Base-by-base conservation (phyloP, 2,797 vertebrate species). In the Bucorvus abyssinicus region DNA sequence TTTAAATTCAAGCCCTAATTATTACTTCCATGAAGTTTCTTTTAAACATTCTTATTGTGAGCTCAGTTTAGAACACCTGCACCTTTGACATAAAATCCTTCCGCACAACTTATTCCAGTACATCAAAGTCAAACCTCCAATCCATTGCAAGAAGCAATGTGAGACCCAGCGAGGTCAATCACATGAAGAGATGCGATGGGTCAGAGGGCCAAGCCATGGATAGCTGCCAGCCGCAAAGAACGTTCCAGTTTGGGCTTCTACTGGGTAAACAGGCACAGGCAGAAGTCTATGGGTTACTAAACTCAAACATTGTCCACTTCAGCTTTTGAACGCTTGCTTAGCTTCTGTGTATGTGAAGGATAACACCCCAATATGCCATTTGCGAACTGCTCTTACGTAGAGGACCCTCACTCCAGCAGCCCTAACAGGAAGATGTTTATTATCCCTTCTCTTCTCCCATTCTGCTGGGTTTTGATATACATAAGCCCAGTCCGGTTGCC, bases 401-500 rank as follows among this genome's bases (percentile, higher is more conserved):
- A 88, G 67, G 83, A 92, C 67, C 87, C 89, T 89, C 77, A n/a
- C 65, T 56, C 67, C 64, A 47, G 67, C 81, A 82, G 70, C 50
- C n/a, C 2, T 6, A 75, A 34, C 30, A 78, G 87, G 91, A 93
- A 57, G 76, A 59, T 49, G 55, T 40, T 94, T 22, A 14, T 65
- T 42, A 55, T 68, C 77, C 55, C 60, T 67, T 81, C 81, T 90
- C 74, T 52, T 80, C 83, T 89, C 91, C 36, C 56, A 36, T 83
- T 96, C 82, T 79, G 80, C 88, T 63, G 65, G 24, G 24, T 22
- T 87, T 94, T 92, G 73, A 93, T 56, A 65, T 7, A 92, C 80
- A 91, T 79, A 88, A 81, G 78, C 59, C 18, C 47, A 68, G 76
- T 64, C 90, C 34, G 4, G 69, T 83, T 95, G 83, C 73, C 94